Percentiles rank a stretch among this genome's conserved stretches.
phyloP scores from a whole-genome alignment of 2,888 invertebrate species.

The Nudaria mundana region DNA sequence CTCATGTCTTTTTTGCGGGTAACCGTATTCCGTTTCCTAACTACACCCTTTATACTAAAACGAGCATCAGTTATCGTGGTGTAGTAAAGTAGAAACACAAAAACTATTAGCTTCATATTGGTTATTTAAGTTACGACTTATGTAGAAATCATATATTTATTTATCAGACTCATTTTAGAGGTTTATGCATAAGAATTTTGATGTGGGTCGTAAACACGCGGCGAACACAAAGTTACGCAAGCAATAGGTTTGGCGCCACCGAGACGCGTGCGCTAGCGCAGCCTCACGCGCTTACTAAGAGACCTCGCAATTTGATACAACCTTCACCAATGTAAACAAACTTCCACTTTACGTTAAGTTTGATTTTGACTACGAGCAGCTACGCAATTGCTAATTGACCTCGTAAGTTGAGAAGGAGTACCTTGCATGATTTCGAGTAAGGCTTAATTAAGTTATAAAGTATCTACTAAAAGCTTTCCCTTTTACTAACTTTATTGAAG shows the following conservation, averaged over 20 bases:
- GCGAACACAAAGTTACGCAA: conserved; percentile 66
- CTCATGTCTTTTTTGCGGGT: conserved; percentile 72
- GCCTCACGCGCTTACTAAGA: conserved; percentile 75
- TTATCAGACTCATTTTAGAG: conserved; percentile 55
- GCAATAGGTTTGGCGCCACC: conserved; percentile 66
- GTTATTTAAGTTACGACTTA: conserved; percentile 35
- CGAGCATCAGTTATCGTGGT: conserved; percentile 60
- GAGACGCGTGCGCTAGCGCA: conserved; percentile 79
- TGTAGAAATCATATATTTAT: conserved; percentile 40
- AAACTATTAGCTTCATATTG: conserved; percentile 69
- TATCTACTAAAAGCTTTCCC: conserved; percentile 21
- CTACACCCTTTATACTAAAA: conserved; percentile 60
- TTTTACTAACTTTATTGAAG: conserved; percentile 13
- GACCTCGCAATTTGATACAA: conserved; percentile 78
- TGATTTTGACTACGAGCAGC: conserved; percentile 39
- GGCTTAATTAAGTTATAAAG: conserved; percentile 7
- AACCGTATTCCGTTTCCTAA: conserved; percentile 65
- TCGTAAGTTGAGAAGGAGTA: conserved; percentile 26
- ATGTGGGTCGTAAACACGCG: conserved; percentile 56
- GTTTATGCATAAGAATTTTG: conserved; percentile 51
- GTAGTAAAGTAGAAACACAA: conserved; percentile 63
- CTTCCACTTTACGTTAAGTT: conserved; percentile 60
- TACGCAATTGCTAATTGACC: conserved; percentile 39
- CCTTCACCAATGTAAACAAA: conserved; percentile 78
- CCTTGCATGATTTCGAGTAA: conserved; percentile 9